phyloP scores from a whole-genome alignment of 2,113 vertebrate species.

The Microtus ochrogaster region DNA sequence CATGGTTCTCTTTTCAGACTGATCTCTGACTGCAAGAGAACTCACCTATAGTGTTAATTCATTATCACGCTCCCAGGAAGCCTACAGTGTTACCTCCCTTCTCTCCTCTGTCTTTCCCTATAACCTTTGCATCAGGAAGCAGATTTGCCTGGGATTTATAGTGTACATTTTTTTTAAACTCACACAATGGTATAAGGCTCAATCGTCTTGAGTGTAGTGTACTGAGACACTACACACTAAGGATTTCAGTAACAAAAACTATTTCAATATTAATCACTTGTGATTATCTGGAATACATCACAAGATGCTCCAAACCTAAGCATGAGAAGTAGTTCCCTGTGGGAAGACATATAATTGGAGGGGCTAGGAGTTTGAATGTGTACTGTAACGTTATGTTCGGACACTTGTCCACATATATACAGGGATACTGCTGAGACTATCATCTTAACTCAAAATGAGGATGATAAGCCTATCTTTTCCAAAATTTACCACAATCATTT shows the following conservation, averaged over 20 bases:
- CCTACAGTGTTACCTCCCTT: background rate
- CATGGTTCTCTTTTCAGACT: background rate
- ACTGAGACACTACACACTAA: background rate
- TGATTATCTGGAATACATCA: background rate
- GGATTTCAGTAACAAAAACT: background rate
- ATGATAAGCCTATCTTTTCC: background rate
- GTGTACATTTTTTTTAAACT: too few relatives aligned
- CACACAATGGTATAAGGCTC: background rate
- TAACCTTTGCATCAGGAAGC: background rate
- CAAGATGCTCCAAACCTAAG: background rate
- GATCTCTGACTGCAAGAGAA: background rate
- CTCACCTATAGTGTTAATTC: background rate
- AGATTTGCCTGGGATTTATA: background rate
- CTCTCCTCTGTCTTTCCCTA: background rate
- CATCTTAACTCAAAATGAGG: background rate
- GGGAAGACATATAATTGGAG: background rate
- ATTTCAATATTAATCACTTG: background rate
- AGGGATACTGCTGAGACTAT: background rate
- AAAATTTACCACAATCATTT: background rate
- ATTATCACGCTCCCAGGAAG: background rate
- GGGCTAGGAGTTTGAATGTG: background rate
- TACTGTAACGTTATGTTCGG: background rate
- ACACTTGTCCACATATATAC: background rate
- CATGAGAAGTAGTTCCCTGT: background rate
- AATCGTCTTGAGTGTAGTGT: too few relatives aligned